Percentiles rank a stretch among this genome's conserved stretches.
Conservation (phyloP, 1,140 invertebrate species). For the Bicyclus anynana region DNA sequence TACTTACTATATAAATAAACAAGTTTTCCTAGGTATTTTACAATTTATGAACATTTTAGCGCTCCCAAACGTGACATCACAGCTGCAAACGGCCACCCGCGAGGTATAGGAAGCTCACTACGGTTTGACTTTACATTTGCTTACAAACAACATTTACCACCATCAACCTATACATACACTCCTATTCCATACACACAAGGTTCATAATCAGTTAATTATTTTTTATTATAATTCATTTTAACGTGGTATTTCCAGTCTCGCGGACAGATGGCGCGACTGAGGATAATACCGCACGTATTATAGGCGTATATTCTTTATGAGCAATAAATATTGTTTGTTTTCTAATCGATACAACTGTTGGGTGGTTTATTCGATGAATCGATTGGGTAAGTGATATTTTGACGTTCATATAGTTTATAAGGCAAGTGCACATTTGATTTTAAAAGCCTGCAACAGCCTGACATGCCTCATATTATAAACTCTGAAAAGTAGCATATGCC, state of each 20-base stretch:
- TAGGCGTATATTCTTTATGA: conserved; percentile 48
- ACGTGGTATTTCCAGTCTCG: conserved; percentile 1
- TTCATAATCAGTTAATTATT: conserved; percentile 19
- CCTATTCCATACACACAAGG: conserved; percentile 19
- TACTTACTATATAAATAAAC: too few relatives aligned
- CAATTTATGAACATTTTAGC: conserved; percentile 48
- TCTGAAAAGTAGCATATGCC: too few relatives aligned
- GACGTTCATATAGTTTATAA: background rate
- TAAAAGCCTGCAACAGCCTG: too few relatives aligned
- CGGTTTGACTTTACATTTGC: conserved; percentile 45
- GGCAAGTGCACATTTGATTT: background rate
- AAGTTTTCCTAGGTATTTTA: background rate
- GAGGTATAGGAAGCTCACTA: conserved; percentile 41
- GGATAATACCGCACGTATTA: conserved; percentile 54
- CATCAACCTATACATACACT: background rate
- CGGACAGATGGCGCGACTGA: conserved; percentile 58
- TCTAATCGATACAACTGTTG: conserved; percentile 40
- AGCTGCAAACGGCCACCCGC: conserved; percentile 64
- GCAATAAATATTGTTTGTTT: conserved; percentile 57
- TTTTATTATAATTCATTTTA: background rate
- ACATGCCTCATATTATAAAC: too few relatives aligned
- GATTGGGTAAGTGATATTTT: background rate
- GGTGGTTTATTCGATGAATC: conserved; percentile 5
- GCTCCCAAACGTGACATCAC: conserved; percentile 38
- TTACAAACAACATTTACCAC: conserved; percentile 12